Evolutionary conservation across 2,888 invertebrate genomes (phyloP), one percentile per base, ranked within the genome.

Genomic region (Lottia scabra): DNA sequence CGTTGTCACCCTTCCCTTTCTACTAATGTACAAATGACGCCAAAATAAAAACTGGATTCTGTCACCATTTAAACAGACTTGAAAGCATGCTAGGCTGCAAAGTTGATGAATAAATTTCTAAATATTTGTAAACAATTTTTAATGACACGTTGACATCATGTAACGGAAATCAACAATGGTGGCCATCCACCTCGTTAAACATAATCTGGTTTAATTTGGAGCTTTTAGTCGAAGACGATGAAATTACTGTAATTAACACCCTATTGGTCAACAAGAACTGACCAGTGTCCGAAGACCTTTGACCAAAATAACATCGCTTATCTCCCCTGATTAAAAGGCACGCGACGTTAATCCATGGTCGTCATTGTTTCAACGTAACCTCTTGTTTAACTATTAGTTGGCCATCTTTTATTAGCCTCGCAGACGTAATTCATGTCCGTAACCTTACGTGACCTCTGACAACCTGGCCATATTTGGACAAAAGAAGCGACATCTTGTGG

Each of bases 401-500:
- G 56, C 56, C 56, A 56, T 56, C 56, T 56, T 56, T 56, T 23
- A 56, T 56, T 56, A 56, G 19, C 16, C 56, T 8, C 19, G 23
- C 56, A 23, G 23, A 56, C 56, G 56, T 56, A 19, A 56, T 56
- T 56, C 19, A 56, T 56, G 56, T 23, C 19, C 10, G 19, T 23
- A 56, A 56, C 56, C 56, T 56, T 56, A 56, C 13, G 56, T 23
- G 56, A 56, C 56, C 56, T 56, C 38, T 38, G 1, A 38, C 56
- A 56, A 56, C 56, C 56, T 56, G 56, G 56, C 56, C 56, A 23
- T 56, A 56, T 56, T 56, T 56, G 56, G 56, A 56, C 56, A 56
- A 56, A 56, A 56, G 56, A 23, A 38, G 56, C 19, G 56, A 56
- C 56, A 56, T 56, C 56, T 56, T 56, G 56, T 56, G 56, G 56